Percentiles rank a stretch among this genome's conserved stretches.
Evolutionary conservation across 2,888 invertebrate species (phyloP).

Genomic region (Clostera curtula): DNA sequence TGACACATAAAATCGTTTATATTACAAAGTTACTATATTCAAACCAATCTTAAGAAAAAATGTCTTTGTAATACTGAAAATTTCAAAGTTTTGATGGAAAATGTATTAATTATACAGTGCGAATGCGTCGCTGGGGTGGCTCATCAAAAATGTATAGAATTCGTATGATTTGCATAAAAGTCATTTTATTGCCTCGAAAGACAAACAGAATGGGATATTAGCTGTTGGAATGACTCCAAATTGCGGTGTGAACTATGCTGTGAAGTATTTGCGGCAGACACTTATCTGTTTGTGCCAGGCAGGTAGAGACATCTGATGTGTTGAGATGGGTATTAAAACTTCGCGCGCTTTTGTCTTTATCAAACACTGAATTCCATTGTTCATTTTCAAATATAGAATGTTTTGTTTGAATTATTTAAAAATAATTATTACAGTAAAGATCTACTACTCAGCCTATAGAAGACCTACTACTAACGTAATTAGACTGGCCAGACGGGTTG

Average conservation of each 20-base stretch:
- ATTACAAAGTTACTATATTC: too few species aligned
- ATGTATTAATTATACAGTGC: constrained; percentile 66
- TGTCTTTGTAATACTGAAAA: constrained; percentile 39
- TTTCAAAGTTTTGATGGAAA: constrained; percentile 61
- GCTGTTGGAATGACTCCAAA: constrained; percentile 62
- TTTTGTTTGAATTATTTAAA: too few species aligned
- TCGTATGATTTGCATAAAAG: constrained; percentile 75
- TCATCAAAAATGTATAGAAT: constrained; percentile 76
- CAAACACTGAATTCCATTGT: constrained; percentile 8
- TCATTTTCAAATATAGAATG: too few species aligned
- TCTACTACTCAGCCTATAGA: too few species aligned
- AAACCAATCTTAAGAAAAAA: constrained; percentile 29
- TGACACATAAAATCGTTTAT: too few species aligned
- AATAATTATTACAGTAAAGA: too few species aligned
- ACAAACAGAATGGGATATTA: constrained; percentile 74
- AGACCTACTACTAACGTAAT: too few species aligned
- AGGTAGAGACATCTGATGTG: constrained; percentile 10
- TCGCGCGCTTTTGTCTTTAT: constrained; percentile 15
- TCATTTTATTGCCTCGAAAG: constrained; percentile 74
- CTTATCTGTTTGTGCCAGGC: constrained; percentile 11
- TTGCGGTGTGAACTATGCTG: constrained; percentile 35
- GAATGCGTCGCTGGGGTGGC: constrained; percentile 55
- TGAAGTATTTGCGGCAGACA: constrained; percentile 5
- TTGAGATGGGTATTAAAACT: constrained; percentile 7
- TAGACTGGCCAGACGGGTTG: too few species aligned